Evolutionary conservation across 2,888 invertebrate genomes (phyloP).

Genomic region (Phasia obesa): DNA sequence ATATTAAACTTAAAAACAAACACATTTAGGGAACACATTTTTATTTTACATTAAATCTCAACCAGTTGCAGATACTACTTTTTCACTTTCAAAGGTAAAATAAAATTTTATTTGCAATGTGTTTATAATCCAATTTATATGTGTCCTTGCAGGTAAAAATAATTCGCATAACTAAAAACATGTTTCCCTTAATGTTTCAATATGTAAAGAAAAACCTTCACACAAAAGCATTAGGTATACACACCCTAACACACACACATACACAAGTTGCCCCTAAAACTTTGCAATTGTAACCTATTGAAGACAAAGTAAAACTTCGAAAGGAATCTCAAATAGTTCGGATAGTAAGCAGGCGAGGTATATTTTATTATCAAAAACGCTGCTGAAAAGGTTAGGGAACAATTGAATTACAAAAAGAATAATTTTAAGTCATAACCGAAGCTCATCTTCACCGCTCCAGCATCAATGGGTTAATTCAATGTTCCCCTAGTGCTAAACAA

Average conservation of each 20-base stretch:
- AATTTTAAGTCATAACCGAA: too few species aligned
- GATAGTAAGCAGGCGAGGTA: too few species aligned
- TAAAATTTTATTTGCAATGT: conserved; percentile 21
- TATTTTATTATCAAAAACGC: too few species aligned
- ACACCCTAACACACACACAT: neutral
- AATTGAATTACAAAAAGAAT: too few species aligned
- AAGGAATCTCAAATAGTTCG: too few species aligned
- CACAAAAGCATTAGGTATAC: neutral
- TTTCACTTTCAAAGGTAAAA: neutral
- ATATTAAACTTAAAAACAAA: neutral
- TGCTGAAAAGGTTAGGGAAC: too few species aligned
- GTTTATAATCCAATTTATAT: conserved; percentile 50
- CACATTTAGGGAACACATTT: neutral
- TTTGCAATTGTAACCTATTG: neutral
- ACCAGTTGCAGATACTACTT: neutral
- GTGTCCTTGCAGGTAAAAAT: conserved; percentile 52
- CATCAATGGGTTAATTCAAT: conserved; percentile 31
- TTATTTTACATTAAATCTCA: conserved; percentile 2
- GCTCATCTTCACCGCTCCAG: too few species aligned
- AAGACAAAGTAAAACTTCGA: too few species aligned
- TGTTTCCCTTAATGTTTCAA: conserved; percentile 49
- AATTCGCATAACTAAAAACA: conserved; percentile 47
- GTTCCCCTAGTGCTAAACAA: neutral
- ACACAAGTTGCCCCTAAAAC: too few species aligned
- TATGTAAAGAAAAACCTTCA: conserved; percentile 36